Evolutionary conservation across 2,888 invertebrate species (phyloP).

Genomic region (Amiota communis): DNA sequence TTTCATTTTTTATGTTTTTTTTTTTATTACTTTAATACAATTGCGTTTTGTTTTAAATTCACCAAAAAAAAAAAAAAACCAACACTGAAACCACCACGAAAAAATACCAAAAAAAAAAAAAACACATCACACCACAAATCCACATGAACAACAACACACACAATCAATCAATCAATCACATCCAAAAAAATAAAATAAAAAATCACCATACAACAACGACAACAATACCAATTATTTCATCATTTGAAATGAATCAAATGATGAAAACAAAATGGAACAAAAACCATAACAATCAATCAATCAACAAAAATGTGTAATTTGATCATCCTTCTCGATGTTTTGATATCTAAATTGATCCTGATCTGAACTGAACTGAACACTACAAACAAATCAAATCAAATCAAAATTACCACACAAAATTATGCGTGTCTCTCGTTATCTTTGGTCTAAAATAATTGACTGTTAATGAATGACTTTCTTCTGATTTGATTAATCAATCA

Average conservation of each 20-base stretch:
- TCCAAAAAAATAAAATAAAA: slow-evolving; percentile 23
- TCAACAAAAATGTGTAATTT: background rate
- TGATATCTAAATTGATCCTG: too few species aligned
- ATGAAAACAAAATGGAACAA: slow-evolving; percentile 41
- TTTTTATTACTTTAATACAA: slow-evolving; percentile 50
- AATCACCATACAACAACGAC: slow-evolving; percentile 35
- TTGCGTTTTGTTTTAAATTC: slow-evolving; percentile 47
- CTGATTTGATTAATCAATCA: slow-evolving; percentile 49
- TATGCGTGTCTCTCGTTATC: slow-evolving; percentile 50
- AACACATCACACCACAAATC: slow-evolving; percentile 30
- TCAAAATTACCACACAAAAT: slow-evolving; percentile 41
- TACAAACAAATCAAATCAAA: slow-evolving; percentile 41
- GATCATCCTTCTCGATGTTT: too few species aligned
- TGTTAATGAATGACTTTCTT: slow-evolving; percentile 65
- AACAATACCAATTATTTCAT: slow-evolving; percentile 26
- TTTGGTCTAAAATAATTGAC: slow-evolving; percentile 39
- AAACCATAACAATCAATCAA: slow-evolving; percentile 30
- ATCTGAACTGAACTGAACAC: slow-evolving; percentile 39
- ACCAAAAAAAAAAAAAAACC: slow-evolving; percentile 36
- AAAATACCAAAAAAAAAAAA: slow-evolving; percentile 40
- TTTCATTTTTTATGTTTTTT: slow-evolving; percentile 59
- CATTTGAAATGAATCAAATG: slow-evolving; percentile 6
- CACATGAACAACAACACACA: slow-evolving; percentile 32
- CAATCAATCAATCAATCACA: background rate
- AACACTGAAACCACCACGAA: slow-evolving; percentile 25